Evolutionary conservation across 2,113 vertebrate genomes (phyloP).

Genomic region (Perca schrenkii): DNA sequence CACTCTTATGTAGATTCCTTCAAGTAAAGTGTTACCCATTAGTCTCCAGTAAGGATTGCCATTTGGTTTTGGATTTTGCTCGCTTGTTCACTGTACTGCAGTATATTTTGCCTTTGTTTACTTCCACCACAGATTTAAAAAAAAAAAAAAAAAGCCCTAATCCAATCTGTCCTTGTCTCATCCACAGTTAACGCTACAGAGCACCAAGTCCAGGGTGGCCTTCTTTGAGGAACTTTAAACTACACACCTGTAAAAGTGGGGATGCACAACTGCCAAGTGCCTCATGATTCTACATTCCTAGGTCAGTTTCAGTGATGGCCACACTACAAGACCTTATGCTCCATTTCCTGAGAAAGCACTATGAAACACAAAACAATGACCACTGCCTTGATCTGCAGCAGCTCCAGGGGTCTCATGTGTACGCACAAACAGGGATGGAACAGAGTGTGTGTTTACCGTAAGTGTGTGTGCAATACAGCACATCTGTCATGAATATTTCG

Average conservation of each 20-base stretch:
- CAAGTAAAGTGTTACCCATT: too few relatives aligned
- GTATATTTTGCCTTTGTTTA: constrained; percentile 14
- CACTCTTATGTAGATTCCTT: too few relatives aligned
- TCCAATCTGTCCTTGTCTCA: constrained; percentile 34
- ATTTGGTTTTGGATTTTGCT: constrained; percentile 11
- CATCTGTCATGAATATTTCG: constrained; percentile 30
- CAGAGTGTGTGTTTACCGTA: constrained; percentile 60
- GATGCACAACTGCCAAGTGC: constrained; percentile 20
- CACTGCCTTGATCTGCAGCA: constrained; percentile 25
- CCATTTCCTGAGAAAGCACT: constrained; percentile 20
- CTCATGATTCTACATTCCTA: constrained; percentile 51
- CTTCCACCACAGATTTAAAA: background rate
- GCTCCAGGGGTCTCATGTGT: background rate
- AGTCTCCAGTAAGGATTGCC: background rate
- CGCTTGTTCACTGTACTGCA: background rate
- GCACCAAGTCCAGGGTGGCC: constrained; percentile 95
- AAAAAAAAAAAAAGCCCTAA: background rate
- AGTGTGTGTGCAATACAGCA: constrained; percentile 17
- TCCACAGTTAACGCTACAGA: constrained; percentile 94
- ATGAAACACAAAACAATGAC: constrained; percentile 10
- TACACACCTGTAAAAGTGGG: background rate
- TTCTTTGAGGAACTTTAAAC: constrained; percentile 95
- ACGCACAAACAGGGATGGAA: background rate
- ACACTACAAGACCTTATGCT: background rate
- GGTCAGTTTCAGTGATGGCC: constrained; percentile 12